Evolutionary conservation across 2,888 invertebrate species (phyloP).

Genomic region (Diadegma fenestrale): DNA sequence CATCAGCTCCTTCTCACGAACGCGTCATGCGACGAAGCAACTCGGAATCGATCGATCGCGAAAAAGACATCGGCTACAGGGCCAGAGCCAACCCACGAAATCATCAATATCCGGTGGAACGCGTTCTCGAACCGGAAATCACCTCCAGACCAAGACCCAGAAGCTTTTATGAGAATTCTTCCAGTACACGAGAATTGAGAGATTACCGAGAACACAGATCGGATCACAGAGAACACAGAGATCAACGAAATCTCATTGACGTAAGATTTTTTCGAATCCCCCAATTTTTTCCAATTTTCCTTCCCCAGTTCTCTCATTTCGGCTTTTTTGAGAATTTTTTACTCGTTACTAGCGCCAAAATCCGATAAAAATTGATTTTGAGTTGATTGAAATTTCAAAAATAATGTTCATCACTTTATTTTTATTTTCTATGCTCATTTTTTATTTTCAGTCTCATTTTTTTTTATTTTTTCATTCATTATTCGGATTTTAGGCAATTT

Average conservation of each 20-base stretch:
- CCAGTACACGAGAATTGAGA: conserved; percentile 79
- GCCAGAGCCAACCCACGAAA: conserved; percentile 78
- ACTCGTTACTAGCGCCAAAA: too few species aligned
- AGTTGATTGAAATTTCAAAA: too few species aligned
- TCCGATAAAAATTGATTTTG: too few species aligned
- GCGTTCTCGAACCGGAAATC: conserved; percentile 76
- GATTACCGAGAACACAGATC: conserved; percentile 73
- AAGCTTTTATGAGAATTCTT: conserved; percentile 83
- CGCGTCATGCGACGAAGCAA: conserved; percentile 76
- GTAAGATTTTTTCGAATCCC: conserved; percentile 24
- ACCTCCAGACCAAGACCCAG: conserved; percentile 80
- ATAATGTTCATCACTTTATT: too few species aligned
- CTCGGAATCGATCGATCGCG: conserved; percentile 77
- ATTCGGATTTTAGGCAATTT: too few species aligned
- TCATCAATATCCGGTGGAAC: conserved; percentile 80
- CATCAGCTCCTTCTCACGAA: conserved; percentile 73
- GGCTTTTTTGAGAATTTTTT: neutral
- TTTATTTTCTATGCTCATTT: too few species aligned
- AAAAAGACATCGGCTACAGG: conserved; percentile 78
- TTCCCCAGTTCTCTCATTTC: neutral
- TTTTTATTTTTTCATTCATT: too few species aligned
- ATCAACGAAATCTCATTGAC: conserved; percentile 57
- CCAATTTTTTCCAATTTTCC: neutral
- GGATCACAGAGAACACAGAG: conserved; percentile 56
- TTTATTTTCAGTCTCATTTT: too few species aligned